phyloP scores from a whole-genome alignment of 2,888 invertebrate genomes.

The Noctua fimbriata region DNA sequence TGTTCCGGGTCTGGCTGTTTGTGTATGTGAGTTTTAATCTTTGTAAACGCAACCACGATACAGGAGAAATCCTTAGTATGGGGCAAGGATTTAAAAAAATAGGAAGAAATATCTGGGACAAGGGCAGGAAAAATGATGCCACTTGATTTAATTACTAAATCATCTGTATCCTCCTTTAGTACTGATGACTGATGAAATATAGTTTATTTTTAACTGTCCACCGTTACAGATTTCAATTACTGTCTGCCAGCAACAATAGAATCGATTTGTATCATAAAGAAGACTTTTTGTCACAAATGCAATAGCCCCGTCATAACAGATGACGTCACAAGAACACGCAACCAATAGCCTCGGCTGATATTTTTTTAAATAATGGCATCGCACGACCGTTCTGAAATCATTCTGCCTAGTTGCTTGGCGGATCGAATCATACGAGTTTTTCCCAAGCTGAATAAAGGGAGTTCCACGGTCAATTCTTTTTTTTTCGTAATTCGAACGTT shows the following conservation, averaged over 20 bases:
- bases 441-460: slow-evolving; percentile 57
- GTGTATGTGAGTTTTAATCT: too few relatives aligned
- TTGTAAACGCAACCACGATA: too few relatives aligned
- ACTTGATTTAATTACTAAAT: not conserved
- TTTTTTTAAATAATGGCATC: slow-evolving; percentile 53
- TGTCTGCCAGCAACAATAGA: slow-evolving; percentile 24
- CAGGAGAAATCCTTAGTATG: too few relatives aligned
- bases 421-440: slow-evolving; percentile 54
- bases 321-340: slow-evolving; percentile 57
- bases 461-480: slow-evolving; percentile 46
- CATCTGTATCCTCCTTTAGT: not conserved
- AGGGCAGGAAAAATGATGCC: not conserved
- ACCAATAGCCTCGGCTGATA: slow-evolving; percentile 37
- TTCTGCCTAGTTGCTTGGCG: slow-evolving; percentile 49
- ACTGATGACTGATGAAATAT: not conserved
- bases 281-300: slow-evolving; percentile 53
- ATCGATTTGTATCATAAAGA: slow-evolving; percentile 47
- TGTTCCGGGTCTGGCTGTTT: too few relatives aligned
- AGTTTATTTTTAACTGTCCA: slow-evolving; percentile 15
- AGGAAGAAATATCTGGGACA: not conserved
- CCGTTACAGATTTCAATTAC: slow-evolving; percentile 36
- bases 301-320: slow-evolving; percentile 48
- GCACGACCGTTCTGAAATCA: slow-evolving; percentile 49
- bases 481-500: slow-evolving; percentile 52
- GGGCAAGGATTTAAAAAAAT: too few relatives aligned